Percentiles rank a stretch among this genome's conserved stretches.
Evolutionary conservation across 2,888 invertebrate genomes (phyloP).

Genomic region (Zygaena filipendulae): DNA sequence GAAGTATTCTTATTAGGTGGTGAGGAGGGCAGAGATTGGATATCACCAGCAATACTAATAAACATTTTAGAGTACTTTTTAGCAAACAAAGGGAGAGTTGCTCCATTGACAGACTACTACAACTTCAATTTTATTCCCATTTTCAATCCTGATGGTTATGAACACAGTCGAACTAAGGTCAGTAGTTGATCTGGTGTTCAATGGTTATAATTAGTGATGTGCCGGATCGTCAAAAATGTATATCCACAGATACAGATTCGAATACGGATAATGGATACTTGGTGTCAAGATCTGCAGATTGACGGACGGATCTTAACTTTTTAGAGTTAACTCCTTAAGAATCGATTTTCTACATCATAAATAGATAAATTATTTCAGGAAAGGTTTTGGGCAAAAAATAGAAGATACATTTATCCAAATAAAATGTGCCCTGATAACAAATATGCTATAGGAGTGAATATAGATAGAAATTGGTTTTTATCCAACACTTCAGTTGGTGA

Average conservation of each 20-base stretch:
- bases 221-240: too few relatives aligned
- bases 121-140: slow-evolving; percentile 46
- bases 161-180: slow-evolving; percentile 33
- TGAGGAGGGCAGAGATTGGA: slow-evolving; percentile 47
- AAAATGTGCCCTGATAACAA: slow-evolving; percentile 23
- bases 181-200: too few relatives aligned
- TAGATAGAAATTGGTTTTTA: slow-evolving; percentile 46
- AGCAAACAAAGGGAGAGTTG: slow-evolving; percentile 17
- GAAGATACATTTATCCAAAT: slow-evolving; percentile 28
- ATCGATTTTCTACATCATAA: too few relatives aligned
- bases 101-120: slow-evolving; percentile 24
- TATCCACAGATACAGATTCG: too few relatives aligned
- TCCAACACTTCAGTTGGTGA: too few relatives aligned
- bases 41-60: slow-evolving; percentile 35
- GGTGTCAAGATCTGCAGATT: too few relatives aligned
- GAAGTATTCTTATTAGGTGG: slow-evolving; percentile 45
- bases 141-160: slow-evolving; percentile 55
- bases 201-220: too few relatives aligned
- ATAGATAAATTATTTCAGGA: slow-evolving; percentile 35
- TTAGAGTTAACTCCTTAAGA: too few relatives aligned
- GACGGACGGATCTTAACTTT: too few relatives aligned
- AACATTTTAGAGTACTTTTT: slow-evolving; percentile 30
- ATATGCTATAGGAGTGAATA: slow-evolving; percentile 34
- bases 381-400: slow-evolving; percentile 42
- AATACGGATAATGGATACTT: too few relatives aligned